Conservation (phyloP, 1,140 invertebrate genomes). For the Drusus annulatus region DNA sequence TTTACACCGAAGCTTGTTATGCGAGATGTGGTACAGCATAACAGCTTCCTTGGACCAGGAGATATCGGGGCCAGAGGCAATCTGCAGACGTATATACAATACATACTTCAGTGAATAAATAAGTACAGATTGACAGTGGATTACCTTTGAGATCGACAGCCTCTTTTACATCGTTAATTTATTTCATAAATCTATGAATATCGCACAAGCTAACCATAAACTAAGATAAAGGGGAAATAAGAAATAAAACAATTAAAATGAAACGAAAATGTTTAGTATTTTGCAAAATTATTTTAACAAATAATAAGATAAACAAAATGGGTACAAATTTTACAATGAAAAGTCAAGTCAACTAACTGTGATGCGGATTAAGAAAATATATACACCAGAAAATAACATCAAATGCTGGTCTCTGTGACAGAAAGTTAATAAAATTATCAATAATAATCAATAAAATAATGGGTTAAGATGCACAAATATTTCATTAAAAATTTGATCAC, state of each 20-base stretch:
- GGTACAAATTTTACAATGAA: conserved; percentile 18
- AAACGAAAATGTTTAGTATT: conserved; percentile 37
- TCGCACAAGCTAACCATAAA: neutral
- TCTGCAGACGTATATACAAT: neutral
- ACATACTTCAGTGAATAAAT: neutral
- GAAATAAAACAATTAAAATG: conserved; percentile 34
- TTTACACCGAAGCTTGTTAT: neutral
- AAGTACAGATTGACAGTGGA: neutral
- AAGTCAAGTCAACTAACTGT: conserved; percentile 11
- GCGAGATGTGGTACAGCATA: neutral
- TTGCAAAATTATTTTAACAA: conserved; percentile 38
- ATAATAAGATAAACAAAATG: conserved; percentile 33
- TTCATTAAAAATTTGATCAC: conserved; percentile 35
- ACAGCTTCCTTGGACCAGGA: neutral
- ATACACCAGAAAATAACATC: conserved; percentile 23
- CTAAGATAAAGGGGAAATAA: conserved; percentile 23
- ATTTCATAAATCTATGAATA: neutral
- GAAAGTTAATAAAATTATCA: conserved; percentile 35
- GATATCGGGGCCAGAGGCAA: neutral
- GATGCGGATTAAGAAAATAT: conserved; percentile 25
- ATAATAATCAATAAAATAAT: conserved; percentile 39
- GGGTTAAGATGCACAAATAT: conserved; percentile 37
- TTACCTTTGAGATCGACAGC: conserved; percentile 24
- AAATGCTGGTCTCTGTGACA: neutral
- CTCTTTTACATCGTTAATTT: neutral